Evolutionary conservation across 2,113 vertebrate genomes (phyloP), one percentile per base, ranked within the genome.

Genomic region (Nansenia antarctica): DNA sequence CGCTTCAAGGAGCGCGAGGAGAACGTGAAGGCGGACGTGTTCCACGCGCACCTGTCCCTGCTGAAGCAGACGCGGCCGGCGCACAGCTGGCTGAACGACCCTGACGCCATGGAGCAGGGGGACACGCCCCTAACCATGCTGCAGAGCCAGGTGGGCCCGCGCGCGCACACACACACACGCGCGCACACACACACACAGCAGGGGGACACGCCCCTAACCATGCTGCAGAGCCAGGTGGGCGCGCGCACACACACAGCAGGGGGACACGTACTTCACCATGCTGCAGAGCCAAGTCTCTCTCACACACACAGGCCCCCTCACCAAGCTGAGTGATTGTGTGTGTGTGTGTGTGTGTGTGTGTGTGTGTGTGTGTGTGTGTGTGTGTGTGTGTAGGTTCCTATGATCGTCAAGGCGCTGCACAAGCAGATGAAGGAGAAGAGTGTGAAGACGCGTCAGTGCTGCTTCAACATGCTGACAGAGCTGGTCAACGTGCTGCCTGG

Each of bases 341-440:
- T 11, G 52, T 26, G 9, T 54, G 22, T 54, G 9, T 24, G 15
- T 20, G 47, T 52, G 18, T 0, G 18, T 53, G 18, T 53, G 3
- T 53, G 49, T 53, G 0, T 30, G 18, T 60, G 57, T 60, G 57
- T 60, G 57, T 32, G 29, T 15, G 11, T 9, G 24, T 32, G 22
- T 27, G 20, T 35, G 27, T 53, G 1, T 7, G 24, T 70, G 42
- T 86, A 99, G 98, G 96, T 99, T 62, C 96, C 97, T 62, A 98
- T 98, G 89, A 98, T 98, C 64, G 97, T 99, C 54, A 98, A 98
- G 90, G 96, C 97, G 12, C 91, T 99, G 67, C 96, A 99, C 90
- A 98, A 98, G 81, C 98, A 98, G 91, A 95, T 99, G 95, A 99
- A 98, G 87, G 98, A 99, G 88, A 99, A 99, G 77, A 99, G 98